These are phyloP conservation scores for Ceyx cyanopectus DNA, from an alignment of 2,113 vertebrate species.

Conservation along the genomic window DNA sequence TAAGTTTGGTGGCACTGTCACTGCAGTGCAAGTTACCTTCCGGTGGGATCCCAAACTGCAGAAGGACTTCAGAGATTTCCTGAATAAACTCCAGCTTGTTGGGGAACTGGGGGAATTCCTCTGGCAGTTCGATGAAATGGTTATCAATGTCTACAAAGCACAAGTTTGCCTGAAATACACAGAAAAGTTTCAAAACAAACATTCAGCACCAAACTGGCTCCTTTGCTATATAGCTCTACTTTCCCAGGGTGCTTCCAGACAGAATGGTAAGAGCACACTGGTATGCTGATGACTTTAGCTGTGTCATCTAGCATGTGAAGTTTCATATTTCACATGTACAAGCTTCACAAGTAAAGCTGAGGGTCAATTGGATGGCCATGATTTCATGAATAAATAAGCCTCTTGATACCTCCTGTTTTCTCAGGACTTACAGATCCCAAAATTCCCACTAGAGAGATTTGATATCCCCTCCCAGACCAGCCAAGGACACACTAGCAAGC, in stretches of 20 bases:
- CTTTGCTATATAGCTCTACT: background rate
- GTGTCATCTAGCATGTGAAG: background rate
- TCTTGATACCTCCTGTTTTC: background rate
- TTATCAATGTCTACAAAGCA: conserved; percentile 98
- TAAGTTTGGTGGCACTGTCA: conserved; percentile 80
- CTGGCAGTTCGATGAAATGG: conserved; percentile 90
- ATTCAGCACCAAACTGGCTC: background rate
- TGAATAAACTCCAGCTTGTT: conserved; percentile 91
- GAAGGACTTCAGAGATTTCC: conserved; percentile 90
- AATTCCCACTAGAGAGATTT: background rate
- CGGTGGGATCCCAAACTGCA: conserved; percentile 84
- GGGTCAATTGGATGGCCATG: background rate
- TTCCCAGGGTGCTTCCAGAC: background rate
- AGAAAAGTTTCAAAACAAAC: background rate
- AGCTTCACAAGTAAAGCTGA: background rate
- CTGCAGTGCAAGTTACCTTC: conserved; percentile 80
- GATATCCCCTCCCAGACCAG: background rate
- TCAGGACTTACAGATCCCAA: background rate
- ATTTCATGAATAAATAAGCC: background rate
- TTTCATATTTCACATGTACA: background rate
- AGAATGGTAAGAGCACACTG: background rate
- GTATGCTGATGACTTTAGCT: background rate
- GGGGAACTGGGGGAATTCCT: conserved; percentile 93
- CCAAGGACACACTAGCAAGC: background rate
- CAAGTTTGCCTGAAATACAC: conserved; percentile 87